These are phyloP conservation scores for Acleris cristana DNA, from an alignment of 2,888 invertebrate genomes.

Conservation along the genomic window DNA sequence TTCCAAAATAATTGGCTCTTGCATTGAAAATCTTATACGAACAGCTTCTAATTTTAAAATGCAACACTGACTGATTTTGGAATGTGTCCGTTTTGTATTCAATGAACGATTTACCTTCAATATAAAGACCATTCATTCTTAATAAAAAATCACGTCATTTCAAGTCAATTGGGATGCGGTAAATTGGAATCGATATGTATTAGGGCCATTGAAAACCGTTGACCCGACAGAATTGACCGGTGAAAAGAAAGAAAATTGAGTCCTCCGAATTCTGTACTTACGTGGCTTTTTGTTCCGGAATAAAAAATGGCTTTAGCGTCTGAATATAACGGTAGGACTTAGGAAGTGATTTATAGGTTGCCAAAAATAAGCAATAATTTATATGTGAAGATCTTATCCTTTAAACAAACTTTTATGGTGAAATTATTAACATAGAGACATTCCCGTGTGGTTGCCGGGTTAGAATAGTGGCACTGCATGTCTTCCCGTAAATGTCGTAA, in stretches of 20 bases:
- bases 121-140: background rate
- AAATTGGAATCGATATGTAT: constrained; percentile 29
- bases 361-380: background rate
- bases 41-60: no score
- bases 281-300: constrained; percentile 28
- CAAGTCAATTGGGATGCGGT: constrained; percentile 16
- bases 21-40: no score
- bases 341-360: constrained; percentile 8
- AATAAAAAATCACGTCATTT: constrained; percentile 14
- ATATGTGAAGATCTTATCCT: background rate
- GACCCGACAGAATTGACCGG: constrained; percentile 25
- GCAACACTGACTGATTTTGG: no score
- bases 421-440: no score
- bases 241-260: constrained; percentile 10
- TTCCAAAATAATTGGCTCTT: no score
- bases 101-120: no score
- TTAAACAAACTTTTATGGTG: no score
- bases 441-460: no score
- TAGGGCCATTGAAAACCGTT: constrained; percentile 22
- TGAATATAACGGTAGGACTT: constrained; percentile 17
- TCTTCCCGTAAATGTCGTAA: no score
- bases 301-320: constrained; percentile 24
- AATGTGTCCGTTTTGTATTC: no score
- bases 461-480: no score
- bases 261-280: constrained; percentile 16